A percentile compares a stretch with the other conserved stretches of the same genome.
Conservation (phyloP, 2,113 vertebrate genomes). For the Hydrolagus affinis region DNA sequence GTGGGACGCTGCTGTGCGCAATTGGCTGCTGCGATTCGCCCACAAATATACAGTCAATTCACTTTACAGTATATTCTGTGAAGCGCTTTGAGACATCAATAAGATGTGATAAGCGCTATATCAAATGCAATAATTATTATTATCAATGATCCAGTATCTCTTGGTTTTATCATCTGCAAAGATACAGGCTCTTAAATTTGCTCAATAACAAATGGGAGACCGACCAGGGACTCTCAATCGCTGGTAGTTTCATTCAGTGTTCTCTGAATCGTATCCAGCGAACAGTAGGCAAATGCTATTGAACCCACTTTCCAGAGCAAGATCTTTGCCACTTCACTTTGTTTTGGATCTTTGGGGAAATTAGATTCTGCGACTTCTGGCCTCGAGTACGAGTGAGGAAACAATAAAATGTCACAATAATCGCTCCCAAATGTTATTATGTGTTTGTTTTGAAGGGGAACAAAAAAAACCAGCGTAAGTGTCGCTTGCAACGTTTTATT, state of each 20-base stretch:
- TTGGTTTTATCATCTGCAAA: neutral
- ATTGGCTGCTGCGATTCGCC: too few species aligned
- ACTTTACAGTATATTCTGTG: too few species aligned
- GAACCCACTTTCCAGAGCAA: neutral
- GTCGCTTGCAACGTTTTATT: too few species aligned
- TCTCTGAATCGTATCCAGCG: conserved; percentile 8
- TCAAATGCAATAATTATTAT: too few species aligned
- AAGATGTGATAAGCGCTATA: too few species aligned
- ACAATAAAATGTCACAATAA: conserved; percentile 22
- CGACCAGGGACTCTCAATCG: neutral
- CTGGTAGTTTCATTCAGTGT: neutral
- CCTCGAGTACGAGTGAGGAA: neutral
- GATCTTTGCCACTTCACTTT: neutral
- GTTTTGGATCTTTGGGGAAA: neutral
- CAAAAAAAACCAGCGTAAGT: too few species aligned
- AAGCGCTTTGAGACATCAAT: too few species aligned
- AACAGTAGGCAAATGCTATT: neutral
- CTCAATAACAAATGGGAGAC: neutral
- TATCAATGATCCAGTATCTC: too few species aligned
- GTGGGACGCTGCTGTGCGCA: too few species aligned
- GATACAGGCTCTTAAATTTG: neutral
- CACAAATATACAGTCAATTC: too few species aligned
- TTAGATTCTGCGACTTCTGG: neutral
- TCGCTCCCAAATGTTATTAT: neutral
- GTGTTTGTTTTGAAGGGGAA: neutral